These are phyloP conservation scores for Nomada ruficornis DNA, from an alignment of 2,888 invertebrate species.

Conservation along the genomic window DNA sequence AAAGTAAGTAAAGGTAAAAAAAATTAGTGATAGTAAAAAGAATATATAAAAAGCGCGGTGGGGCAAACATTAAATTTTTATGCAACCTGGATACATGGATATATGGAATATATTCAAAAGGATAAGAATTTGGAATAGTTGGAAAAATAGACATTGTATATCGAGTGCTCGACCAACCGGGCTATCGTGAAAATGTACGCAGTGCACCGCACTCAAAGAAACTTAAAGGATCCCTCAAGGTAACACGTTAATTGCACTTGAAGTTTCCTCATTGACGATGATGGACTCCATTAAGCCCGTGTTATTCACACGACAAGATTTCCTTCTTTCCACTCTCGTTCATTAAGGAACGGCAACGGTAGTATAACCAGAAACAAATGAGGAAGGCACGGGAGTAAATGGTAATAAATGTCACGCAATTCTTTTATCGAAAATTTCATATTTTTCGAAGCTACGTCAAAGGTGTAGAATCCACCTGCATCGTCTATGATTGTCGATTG, in stretches of 20 bases:
- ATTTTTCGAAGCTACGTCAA: background rate
- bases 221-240: constrained; percentile 33
- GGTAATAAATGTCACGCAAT: constrained; percentile 38
- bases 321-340: constrained; percentile 23
- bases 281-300: constrained; percentile 60
- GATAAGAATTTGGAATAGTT: background rate
- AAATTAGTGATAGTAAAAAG: background rate
- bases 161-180: background rate
- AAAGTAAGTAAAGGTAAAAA: background rate
- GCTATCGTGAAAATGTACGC: constrained; percentile 10
- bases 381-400: constrained; percentile 15
- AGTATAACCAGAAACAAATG: background rate
- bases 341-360: constrained; percentile 19
- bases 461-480: too few species aligned
- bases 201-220: constrained; percentile 6
- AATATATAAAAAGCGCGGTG: too few species aligned
- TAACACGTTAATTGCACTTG: constrained; percentile 54
- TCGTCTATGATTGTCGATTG: too few species aligned
- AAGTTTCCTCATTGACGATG: constrained; percentile 33
- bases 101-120: background rate
- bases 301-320: constrained; percentile 55
- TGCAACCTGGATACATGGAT: background rate
- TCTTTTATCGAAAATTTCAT: constrained; percentile 1
- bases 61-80: too few species aligned
- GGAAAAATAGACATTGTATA: background rate